Evolutionary conservation across 2,113 vertebrate species (phyloP).

Genomic region (Ochotona princeps): DNA sequence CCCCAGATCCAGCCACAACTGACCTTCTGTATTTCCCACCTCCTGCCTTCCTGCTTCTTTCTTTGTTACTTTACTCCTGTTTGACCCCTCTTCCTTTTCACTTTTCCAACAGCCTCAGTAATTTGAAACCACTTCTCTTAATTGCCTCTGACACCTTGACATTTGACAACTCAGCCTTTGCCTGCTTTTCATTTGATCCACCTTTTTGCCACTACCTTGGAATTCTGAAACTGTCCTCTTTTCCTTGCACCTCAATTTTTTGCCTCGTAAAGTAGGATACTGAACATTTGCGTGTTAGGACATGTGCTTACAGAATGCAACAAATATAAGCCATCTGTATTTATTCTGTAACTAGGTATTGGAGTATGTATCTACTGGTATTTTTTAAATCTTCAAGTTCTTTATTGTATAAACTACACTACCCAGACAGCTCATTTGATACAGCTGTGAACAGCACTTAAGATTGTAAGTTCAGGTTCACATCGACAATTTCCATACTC

Average conservation of each 20-base stretch:
- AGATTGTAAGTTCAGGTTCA: not conserved
- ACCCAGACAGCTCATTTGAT: not conserved
- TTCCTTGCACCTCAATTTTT: not conserved
- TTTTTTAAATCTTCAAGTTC: not conserved
- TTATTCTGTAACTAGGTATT: not conserved
- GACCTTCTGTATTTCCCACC: not conserved
- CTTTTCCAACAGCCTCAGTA: constrained; percentile 37
- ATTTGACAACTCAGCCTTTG: constrained; percentile 31
- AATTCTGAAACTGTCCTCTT: not conserved
- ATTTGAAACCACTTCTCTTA: constrained; percentile 33
- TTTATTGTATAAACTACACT: not conserved
- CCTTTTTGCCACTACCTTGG: not conserved
- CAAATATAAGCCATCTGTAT: not conserved
- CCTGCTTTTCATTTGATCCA: constrained; percentile 28
- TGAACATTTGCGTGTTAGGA: constrained; percentile 10
- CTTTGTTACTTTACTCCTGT: not conserved
- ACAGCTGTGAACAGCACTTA: not conserved
- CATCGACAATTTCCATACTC: constrained; percentile 9
- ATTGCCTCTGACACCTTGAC: constrained; percentile 26
- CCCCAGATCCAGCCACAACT: not conserved
- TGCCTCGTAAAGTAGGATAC: not conserved
- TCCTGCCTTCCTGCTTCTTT: not conserved
- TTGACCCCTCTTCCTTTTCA: not conserved
- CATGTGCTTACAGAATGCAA: not conserved
- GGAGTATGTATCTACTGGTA: not conserved